Percentiles rank a stretch among this genome's conserved stretches.
phyloP scores from a whole-genome alignment of 2,113 vertebrate species.

The Amphiprion percula region DNA sequence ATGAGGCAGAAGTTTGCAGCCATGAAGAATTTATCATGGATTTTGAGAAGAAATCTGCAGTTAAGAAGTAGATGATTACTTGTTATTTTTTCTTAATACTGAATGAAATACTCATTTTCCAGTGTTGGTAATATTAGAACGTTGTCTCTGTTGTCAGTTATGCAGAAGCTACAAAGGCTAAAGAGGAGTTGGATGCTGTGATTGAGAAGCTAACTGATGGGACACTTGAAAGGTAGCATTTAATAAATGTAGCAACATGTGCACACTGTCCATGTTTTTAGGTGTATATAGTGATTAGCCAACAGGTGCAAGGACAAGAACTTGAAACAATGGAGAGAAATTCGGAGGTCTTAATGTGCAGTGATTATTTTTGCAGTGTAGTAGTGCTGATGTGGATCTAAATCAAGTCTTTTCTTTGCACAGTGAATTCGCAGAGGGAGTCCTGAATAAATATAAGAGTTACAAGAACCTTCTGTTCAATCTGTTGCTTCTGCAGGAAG shows the following conservation, averaged over 20 bases:
- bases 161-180: constrained; percentile 85
- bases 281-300: not conserved
- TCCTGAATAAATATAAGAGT: constrained; percentile 84
- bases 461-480: constrained; percentile 89
- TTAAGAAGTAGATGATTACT: constrained; percentile 31
- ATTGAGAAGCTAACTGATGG: constrained; percentile 83
- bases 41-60: constrained; percentile 84
- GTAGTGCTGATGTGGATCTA: not conserved
- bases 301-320: not conserved
- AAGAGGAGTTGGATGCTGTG: constrained; percentile 85
- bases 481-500: constrained; percentile 84
- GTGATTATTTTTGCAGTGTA: not conserved
- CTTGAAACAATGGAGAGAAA: not conserved
- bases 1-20: constrained; percentile 81
- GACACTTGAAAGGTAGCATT: constrained; percentile 85
- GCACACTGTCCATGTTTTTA: not conserved
- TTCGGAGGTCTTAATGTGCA: not conserved
- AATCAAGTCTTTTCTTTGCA: constrained; percentile 11
- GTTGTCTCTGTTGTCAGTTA: constrained; percentile 79
- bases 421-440: constrained; percentile 89
- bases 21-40: constrained; percentile 89
- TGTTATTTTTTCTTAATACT: too few relatives aligned
- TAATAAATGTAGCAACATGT: not conserved
- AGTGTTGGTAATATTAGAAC: not conserved
- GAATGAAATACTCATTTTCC: not conserved